Evolutionary conservation across 2,113 vertebrate genomes (phyloP), one percentile per base, ranked within the genome.

Genomic region (Chionis minor): DNA sequence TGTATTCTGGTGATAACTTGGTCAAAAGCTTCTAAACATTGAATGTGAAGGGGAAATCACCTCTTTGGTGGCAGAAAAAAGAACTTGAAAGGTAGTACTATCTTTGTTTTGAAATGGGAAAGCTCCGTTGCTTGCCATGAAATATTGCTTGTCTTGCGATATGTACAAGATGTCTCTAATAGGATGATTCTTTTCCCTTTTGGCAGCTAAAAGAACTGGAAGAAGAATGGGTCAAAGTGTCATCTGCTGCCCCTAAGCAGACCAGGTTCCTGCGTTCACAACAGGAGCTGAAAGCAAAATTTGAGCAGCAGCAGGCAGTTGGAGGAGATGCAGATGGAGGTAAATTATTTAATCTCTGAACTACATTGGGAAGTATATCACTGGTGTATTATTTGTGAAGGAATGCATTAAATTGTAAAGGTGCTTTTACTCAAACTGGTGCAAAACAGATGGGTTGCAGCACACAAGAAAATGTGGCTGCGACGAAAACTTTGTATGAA

Each of bases 141-240:
- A 61, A 27, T 0, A 1, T 75, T 65, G 3, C 14, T 86, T 85
- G 56, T 52, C 17, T 40, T 94, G 27, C 3, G 24, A 0, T 40
- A 6, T 17, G 15, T 81, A 22, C 35, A 23, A 40, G 44, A 77
- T 38, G 21, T 81, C 15, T 83, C 28, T 27, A 42, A 47, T 70
- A 15, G 0, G 0, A 35, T 55, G 19, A 33, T 71, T 90, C 30
- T 84, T 90, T 70, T 67, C 32, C 28, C 9, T 86, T 84, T 81
- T 94, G 83, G 5, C 90, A 99, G 99, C 97, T 99, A 73, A 99
- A 99, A 97, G 99, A 99, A 69, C 96, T 99, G 85, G 99, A 99
- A 97, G 99, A 99, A 97, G 99, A 99, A 94, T 99, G 99, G 99
- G 98, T 99, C 69, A 99, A 99, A 98, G 94, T 99, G 47, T 98